These are phyloP conservation scores for Apocrypta bakeri DNA, from an alignment of 1,140 invertebrate species.

Conservation along the genomic window DNA sequence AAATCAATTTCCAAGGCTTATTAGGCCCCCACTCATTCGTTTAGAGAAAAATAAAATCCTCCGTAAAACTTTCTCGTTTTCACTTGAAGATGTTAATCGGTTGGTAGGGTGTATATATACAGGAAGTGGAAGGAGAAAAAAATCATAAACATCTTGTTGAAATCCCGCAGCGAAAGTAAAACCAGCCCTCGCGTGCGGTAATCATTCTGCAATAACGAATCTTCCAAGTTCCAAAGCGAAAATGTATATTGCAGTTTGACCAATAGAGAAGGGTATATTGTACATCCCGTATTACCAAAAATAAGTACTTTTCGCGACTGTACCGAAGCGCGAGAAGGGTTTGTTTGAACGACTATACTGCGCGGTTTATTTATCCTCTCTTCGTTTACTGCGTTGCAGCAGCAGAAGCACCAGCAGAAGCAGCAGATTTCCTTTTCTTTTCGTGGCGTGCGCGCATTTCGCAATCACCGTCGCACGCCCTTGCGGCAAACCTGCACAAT, in stretches of 20 bases:
- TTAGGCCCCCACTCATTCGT: background rate
- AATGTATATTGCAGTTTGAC: background rate
- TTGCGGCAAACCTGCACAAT: background rate
- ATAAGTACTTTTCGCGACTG: background rate
- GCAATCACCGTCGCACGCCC: background rate
- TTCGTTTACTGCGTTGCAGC: background rate
- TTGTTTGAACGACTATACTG: background rate
- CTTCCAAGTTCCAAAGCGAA: background rate
- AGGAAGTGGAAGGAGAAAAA: background rate
- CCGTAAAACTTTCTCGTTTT: background rate
- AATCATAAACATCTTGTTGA: too few relatives aligned
- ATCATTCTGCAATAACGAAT: slow-evolving; percentile 11
- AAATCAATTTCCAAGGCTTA: slow-evolving; percentile 28
- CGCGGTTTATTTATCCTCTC: background rate
- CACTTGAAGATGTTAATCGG: background rate
- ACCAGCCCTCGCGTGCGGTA: background rate
- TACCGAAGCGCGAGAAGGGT: background rate
- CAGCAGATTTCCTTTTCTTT: background rate
- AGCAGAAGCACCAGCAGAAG: too few relatives aligned
- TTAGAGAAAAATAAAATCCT: slow-evolving; percentile 6
- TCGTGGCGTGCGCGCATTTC: background rate
- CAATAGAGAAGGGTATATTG: background rate
- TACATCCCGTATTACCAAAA: background rate
- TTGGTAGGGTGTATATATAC: background rate
- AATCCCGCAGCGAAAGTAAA: slow-evolving; percentile 7